phyloP scores from a whole-genome alignment of 2,797 vertebrate species.

The Pogoniulus pusillus region DNA sequence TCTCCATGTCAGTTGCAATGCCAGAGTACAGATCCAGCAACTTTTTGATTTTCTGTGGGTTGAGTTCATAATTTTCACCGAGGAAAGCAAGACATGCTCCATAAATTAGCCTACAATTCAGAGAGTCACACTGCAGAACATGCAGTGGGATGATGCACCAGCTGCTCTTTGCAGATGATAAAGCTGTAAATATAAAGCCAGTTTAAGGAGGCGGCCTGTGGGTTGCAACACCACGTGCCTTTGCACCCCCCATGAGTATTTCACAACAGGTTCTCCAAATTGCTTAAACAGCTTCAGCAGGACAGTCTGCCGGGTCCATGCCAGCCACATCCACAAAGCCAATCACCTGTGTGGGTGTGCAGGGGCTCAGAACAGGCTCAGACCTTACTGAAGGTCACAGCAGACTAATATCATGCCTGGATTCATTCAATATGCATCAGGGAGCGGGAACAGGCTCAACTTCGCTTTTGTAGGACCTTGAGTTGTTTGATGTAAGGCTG shows the following conservation, averaged over 20 bases:
- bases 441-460: not conserved
- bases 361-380: not conserved
- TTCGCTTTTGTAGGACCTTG: slow-evolving; percentile 38
- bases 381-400: slow-evolving; percentile 29
- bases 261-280: not conserved
- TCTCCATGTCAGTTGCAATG: slow-evolving; percentile 15
- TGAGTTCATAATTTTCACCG: slow-evolving; percentile 42
- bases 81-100: slow-evolving; percentile 16
- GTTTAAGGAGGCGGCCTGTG: not conserved
- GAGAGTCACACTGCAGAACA: not conserved
- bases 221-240: not conserved
- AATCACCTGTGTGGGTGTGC: not conserved
- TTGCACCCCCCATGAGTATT: accelerated
- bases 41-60: not conserved
- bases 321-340: not conserved
- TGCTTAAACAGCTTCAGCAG: not conserved
- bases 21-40: not conserved
- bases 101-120: slow-evolving; percentile 58
- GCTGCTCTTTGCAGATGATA: slow-evolving; percentile 47
- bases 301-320: not conserved
- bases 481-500: slow-evolving; percentile 32
- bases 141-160: not conserved
- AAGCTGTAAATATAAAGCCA: slow-evolving; percentile 21
- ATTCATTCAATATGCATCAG: slow-evolving; percentile 41
- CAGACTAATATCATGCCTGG: not conserved